These are phyloP conservation scores for Dryoscopus gambensis DNA, from an alignment of 2,113 vertebrate genomes.

Conservation along the genomic window DNA sequence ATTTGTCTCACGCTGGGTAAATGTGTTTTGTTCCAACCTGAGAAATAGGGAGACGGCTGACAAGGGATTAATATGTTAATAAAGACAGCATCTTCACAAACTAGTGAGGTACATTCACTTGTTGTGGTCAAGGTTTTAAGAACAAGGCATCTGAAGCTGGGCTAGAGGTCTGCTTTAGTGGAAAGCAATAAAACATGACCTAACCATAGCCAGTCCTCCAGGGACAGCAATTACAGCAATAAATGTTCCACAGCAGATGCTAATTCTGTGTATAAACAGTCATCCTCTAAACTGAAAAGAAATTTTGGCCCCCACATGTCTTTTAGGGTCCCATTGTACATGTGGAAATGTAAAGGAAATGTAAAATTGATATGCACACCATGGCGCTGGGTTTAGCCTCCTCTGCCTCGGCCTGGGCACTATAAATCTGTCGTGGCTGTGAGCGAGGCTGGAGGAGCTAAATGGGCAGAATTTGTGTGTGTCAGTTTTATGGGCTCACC, in stretches of 20 bases:
- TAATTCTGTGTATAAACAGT: slow-evolving; percentile 41
- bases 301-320: slow-evolving; percentile 7
- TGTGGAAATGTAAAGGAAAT: slow-evolving; percentile 43
- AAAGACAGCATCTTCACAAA: not conserved
- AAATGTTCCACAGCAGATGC: slow-evolving; percentile 63
- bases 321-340: slow-evolving; percentile 1
- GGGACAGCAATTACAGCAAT: slow-evolving; percentile 55
- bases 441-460: slow-evolving; percentile 16
- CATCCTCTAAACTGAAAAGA: slow-evolving; percentile 17
- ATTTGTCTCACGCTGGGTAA: not conserved
- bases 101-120: not conserved
- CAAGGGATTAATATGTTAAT: not conserved
- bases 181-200: slow-evolving; percentile 43
- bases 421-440: slow-evolving; percentile 43
- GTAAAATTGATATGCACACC: slow-evolving; percentile 40
- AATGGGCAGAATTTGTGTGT: slow-evolving; percentile 41
- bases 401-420: not conserved
- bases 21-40: not conserved
- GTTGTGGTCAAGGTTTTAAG: not conserved
- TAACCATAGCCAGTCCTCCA: slow-evolving; percentile 40
- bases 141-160: slow-evolving; percentile 4
- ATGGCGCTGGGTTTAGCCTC: slow-evolving; percentile 26
- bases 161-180: slow-evolving; percentile 20
- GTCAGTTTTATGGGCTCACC: slow-evolving; percentile 46
- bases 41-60: not conserved